Percentiles rank a stretch among this genome's conserved stretches.
Conservation (phyloP, 2,797 vertebrate species). For the Morelia viridis region DNA sequence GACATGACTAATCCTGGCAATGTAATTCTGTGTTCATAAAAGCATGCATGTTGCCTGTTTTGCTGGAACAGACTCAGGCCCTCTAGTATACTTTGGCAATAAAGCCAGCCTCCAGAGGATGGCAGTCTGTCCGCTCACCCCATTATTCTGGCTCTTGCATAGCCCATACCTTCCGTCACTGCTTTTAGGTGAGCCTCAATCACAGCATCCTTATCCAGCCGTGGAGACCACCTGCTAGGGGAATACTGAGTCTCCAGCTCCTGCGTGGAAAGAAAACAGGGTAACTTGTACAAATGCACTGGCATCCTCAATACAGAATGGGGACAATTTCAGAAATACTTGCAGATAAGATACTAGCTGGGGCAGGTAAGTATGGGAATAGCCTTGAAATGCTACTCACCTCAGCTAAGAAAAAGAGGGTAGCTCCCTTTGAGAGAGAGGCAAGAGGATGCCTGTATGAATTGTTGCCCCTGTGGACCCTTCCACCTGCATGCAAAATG, state of each 20-base stretch:
- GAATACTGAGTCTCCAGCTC: constrained; percentile 85
- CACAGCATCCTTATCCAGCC: constrained; percentile 80
- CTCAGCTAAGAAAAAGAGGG: neutral
- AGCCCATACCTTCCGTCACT: constrained; percentile 77
- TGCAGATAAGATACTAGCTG: neutral
- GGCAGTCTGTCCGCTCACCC: too few relatives aligned
- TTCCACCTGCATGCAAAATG: neutral
- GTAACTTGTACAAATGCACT: neutral
- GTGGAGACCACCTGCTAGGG: constrained; percentile 86
- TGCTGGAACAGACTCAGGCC: neutral
- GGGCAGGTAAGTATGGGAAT: neutral
- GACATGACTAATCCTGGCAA: neutral
- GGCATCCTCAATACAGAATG: neutral
- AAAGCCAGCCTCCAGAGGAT: neutral
- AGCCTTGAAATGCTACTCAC: neutral
- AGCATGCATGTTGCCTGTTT: neutral
- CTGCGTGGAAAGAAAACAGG: constrained; percentile 63
- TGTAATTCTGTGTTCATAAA: neutral
- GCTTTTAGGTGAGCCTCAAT: constrained; percentile 76
- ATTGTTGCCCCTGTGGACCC: neutral
- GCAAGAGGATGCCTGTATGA: neutral
- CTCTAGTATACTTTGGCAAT: neutral
- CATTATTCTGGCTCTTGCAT: neutral
- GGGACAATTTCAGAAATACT: neutral
- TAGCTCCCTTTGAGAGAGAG: neutral